These are phyloP conservation scores for Dexiosoma caninum DNA, from an alignment of 2,888 invertebrate genomes.

Conservation along the genomic window DNA sequence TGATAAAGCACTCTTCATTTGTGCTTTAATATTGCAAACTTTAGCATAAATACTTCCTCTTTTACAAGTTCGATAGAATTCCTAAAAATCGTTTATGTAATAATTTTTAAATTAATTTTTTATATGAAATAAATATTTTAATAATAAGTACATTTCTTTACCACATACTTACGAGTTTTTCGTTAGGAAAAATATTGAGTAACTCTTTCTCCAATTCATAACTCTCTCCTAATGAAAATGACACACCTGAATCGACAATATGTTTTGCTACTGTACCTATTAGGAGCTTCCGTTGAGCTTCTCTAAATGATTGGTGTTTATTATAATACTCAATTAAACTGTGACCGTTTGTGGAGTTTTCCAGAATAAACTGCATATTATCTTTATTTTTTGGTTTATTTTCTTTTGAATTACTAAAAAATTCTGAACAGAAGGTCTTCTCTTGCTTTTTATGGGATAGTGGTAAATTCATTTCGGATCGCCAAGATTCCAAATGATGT, in stretches of 20 bases:
- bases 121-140: not conserved
- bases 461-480: not conserved
- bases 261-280: not conserved
- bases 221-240: not conserved
- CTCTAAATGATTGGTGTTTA: not conserved
- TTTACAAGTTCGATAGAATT: no score
- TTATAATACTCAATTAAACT: constrained; percentile 2
- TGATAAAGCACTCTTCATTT: no score
- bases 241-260: not conserved
- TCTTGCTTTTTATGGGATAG: not conserved
- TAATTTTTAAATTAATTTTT: not conserved
- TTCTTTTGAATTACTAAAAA: not conserved
- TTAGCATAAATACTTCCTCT: no score
- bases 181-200: not conserved
- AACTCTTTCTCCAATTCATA: not conserved
- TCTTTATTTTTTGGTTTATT: not conserved
- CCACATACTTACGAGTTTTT: not conserved
- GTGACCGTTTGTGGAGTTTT: not conserved
- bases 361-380: not conserved
- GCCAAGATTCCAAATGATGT: constrained; percentile 11
- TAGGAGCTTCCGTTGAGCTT: constrained; percentile 1
- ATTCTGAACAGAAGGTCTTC: not conserved
- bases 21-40: no score
- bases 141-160: not conserved
- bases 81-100: no score